phyloP scores from a whole-genome alignment of 2,888 invertebrate genomes.

The Orgyia antiqua region DNA sequence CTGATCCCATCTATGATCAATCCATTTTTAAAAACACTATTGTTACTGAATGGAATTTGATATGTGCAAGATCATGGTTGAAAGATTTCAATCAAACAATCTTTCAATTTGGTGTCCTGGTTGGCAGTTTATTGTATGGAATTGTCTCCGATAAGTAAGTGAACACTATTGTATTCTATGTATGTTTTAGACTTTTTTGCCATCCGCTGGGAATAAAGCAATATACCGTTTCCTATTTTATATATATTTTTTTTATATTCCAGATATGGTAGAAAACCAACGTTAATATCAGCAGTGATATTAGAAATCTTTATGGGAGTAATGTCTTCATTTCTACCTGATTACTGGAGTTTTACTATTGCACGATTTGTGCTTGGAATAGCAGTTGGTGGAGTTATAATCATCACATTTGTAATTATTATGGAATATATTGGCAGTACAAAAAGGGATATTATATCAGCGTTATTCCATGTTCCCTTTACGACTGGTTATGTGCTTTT shows the following conservation, averaged over 20 bases:
- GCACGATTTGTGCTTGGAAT: constrained; percentile 83
- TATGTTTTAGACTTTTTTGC: no score
- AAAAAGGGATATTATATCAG: constrained; percentile 72
- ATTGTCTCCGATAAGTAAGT: constrained; percentile 85
- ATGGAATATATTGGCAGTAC: constrained; percentile 81
- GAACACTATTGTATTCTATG: no score
- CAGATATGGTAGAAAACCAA: constrained; percentile 85
- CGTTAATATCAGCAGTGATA: constrained; percentile 82
- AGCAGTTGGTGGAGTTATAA: constrained; percentile 88
- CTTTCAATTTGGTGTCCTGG: constrained; percentile 84
- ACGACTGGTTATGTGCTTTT: constrained; percentile 81
- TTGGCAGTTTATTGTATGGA: constrained; percentile 85
- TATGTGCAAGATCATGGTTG: constrained; percentile 79
- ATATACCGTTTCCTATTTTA: no score
- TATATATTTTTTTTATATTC: no score
- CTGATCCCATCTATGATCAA: constrained; percentile 77
- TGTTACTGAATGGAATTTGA: constrained; percentile 83
- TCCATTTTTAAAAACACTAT: constrained; percentile 82
- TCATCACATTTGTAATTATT: constrained; percentile 72
- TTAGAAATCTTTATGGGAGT: constrained; percentile 83
- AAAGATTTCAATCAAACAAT: constrained; percentile 83
- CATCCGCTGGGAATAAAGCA: no score
- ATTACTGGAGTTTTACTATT: constrained; percentile 79
- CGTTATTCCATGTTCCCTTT: constrained; percentile 82
- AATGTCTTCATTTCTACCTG: constrained; percentile 82